Conservation (phyloP, 2,113 vertebrate genomes). For the Nycticorax nycticorax region DNA sequence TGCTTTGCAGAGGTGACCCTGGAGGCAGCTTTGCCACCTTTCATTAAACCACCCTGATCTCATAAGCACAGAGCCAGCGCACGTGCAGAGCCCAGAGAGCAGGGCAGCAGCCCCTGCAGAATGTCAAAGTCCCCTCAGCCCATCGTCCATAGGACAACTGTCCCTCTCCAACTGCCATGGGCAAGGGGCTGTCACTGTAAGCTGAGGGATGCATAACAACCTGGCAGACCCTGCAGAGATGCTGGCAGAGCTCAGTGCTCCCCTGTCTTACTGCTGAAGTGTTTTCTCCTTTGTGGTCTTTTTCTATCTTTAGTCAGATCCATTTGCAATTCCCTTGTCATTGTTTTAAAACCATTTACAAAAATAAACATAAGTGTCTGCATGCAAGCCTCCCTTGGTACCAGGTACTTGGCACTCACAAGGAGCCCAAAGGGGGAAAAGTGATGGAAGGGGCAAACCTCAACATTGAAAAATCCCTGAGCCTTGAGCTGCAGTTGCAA, state of each 20-base stretch:
- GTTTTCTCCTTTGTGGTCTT: not conserved
- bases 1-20: not conserved
- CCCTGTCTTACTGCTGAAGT: not conserved
- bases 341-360: not conserved
- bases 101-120: not conserved
- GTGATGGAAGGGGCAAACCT: not conserved
- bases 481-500: not conserved
- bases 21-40: not conserved
- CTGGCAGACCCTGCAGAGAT: not conserved
- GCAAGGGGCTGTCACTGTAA: not conserved
- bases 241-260: not conserved
- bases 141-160: not conserved
- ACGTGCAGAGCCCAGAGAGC: not conserved
- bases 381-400: not conserved
- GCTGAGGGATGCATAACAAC: not conserved
- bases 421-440: not conserved
- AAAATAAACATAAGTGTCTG: not conserved
- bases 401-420: not conserved
- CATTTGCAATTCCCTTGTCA: not conserved
- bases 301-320: not conserved
- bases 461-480: not conserved
- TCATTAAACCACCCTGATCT: not conserved
- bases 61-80: not conserved
- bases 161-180: too few relatives aligned
- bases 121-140: not conserved